These are phyloP conservation scores for Ceraclea dissimilis DNA, from an alignment of 2,888 invertebrate genomes.

Conservation along the genomic window DNA sequence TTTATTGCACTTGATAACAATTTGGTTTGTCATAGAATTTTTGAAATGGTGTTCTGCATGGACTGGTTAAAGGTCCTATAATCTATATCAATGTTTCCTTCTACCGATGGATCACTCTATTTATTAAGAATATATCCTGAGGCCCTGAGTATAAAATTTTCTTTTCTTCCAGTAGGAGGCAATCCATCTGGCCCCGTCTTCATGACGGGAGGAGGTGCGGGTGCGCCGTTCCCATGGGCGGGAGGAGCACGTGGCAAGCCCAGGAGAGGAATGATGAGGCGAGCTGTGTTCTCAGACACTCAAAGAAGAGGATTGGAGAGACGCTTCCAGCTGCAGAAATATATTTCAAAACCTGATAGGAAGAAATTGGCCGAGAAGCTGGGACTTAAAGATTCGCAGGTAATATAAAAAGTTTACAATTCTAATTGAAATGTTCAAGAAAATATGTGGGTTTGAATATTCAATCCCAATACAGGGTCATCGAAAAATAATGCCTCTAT, in stretches of 20 bases:
- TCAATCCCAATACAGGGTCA: too few relatives aligned
- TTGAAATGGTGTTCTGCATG: too few relatives aligned
- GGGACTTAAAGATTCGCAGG: conserved; percentile 96
- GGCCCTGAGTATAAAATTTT: too few relatives aligned
- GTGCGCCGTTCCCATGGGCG: conserved; percentile 78
- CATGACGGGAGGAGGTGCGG: conserved; percentile 78
- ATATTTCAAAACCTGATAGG: conserved; percentile 96
- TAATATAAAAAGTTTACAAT: conserved; percentile 37
- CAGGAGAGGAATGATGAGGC: conserved; percentile 90
- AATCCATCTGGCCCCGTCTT: conserved; percentile 44
- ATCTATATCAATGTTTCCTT: too few relatives aligned
- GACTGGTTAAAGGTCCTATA: too few relatives aligned
- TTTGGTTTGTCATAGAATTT: too few relatives aligned
- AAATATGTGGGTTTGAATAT: too few relatives aligned
- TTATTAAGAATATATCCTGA: too few relatives aligned
- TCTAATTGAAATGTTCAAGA: too few relatives aligned
- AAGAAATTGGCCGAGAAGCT: conserved; percentile 95
- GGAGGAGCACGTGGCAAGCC: conserved; percentile 89
- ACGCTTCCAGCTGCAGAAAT: conserved; percentile 93
- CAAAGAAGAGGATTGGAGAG: conserved; percentile 94
- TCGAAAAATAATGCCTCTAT: too few relatives aligned
- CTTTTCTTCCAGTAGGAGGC: conserved; percentile 28
- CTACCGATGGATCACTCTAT: too few relatives aligned
- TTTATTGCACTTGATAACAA: too few relatives aligned
- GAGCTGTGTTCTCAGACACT: conserved; percentile 94